phyloP scores from a whole-genome alignment of 2,888 invertebrate species.

The Brachylomia viminalis region DNA sequence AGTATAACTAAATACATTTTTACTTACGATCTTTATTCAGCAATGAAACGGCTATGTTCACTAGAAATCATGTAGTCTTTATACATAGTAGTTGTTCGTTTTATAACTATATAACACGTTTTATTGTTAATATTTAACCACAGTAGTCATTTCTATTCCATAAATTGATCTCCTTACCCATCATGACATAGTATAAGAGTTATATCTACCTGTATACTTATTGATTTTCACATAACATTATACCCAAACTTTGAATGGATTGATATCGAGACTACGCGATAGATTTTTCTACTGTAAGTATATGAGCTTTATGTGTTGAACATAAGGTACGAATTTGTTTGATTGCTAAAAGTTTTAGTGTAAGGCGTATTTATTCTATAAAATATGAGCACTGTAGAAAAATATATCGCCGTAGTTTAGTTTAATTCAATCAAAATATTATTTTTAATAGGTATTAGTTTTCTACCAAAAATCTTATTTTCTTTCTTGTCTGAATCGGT shows the following conservation, averaged over 20 bases:
- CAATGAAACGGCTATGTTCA: conserved; percentile 59
- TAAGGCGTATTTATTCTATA: background rate
- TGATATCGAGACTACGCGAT: background rate
- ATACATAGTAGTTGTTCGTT: conserved; percentile 75
- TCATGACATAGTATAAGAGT: conserved; percentile 61
- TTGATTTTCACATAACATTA: conserved; percentile 18
- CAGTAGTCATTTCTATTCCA: conserved; percentile 82
- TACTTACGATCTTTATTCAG: conserved; percentile 42
- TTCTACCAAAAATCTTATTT: background rate
- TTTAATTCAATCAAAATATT: background rate
- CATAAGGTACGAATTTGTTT: conserved; percentile 4
- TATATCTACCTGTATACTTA: conserved; percentile 32
- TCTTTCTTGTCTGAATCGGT: background rate
- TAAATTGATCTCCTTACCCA: conserved; percentile 85
- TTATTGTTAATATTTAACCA: conserved; percentile 66
- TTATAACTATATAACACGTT: conserved; percentile 68
- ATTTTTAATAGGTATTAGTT: background rate
- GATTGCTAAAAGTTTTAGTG: background rate
- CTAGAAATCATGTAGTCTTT: conserved; percentile 73
- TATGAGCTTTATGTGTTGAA: conserved; percentile 5
- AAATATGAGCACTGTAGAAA: background rate
- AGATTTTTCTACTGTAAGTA: conserved; percentile 3
- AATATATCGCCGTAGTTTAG: background rate
- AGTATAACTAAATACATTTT: conserved; percentile 22
- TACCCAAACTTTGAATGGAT: conserved; percentile 18